Conservation (phyloP, 1,140 invertebrate species). For the Wasmannia auropunctata region DNA sequence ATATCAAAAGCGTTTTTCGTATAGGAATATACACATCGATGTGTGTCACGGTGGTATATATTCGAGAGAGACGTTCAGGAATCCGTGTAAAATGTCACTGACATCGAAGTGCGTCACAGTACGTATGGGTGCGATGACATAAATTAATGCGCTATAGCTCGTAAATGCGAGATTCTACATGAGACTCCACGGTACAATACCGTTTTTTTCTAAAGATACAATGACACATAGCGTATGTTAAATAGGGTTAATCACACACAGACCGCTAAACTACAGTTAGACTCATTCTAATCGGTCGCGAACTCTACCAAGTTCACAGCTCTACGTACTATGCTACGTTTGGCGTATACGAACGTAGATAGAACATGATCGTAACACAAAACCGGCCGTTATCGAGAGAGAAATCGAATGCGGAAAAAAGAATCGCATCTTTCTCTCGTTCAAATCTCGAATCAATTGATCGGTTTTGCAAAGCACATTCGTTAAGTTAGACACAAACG, state of each 20-base stretch:
- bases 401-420: too few species aligned
- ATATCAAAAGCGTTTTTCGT: neutral
- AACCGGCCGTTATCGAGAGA: too few species aligned
- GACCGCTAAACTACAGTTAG: slow-evolving; percentile 5
- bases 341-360: too few species aligned
- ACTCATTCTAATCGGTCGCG: neutral
- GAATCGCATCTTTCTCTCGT: neutral
- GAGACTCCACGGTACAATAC: slow-evolving; percentile 24
- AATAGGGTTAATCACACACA: slow-evolving; percentile 76
- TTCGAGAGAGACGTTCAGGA: neutral
- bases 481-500: neutral
- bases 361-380: too few species aligned
- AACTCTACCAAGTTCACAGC: neutral
- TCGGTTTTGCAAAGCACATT: neutral
- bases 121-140: neutral
- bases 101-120: neutral
- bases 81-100: slow-evolving; percentile 4
- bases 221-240: slow-evolving; percentile 61
- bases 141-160: slow-evolving; percentile 12
- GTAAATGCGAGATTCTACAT: neutral
- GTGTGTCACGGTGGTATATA: neutral
- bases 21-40: neutral
- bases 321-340: neutral
- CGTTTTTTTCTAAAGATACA: slow-evolving; percentile 61
- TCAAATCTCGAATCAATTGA: neutral